Conservation (phyloP, 2,113 vertebrate genomes). For the Stictonetta naevosa region DNA sequence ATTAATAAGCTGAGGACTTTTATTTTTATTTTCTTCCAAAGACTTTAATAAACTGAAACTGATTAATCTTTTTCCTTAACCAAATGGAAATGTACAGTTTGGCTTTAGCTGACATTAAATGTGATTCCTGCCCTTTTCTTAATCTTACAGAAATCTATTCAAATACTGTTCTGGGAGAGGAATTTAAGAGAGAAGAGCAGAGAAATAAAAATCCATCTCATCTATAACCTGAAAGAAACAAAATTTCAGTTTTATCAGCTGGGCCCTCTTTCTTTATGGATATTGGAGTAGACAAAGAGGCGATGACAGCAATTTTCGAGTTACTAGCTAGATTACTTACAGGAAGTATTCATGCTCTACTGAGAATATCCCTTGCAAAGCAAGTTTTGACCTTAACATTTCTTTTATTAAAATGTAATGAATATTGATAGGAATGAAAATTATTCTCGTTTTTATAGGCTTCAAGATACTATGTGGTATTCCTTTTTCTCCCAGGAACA, state of each 20-base stretch:
- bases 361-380: background rate
- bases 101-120: background rate
- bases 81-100: background rate
- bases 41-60: background rate
- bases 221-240: background rate
- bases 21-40: background rate
- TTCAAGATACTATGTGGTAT: background rate
- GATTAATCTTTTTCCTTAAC: background rate
- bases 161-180: background rate
- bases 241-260: background rate
- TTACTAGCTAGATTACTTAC: background rate
- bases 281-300: background rate
- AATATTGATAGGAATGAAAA: constrained; percentile 21
- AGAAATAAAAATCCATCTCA: background rate
- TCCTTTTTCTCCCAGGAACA: background rate
- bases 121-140: background rate
- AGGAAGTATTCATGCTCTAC: background rate
- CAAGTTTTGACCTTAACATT: background rate
- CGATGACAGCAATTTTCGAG: background rate
- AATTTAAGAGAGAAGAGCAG: background rate
- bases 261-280: background rate
- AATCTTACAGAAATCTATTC: background rate
- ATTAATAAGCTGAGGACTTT: background rate
- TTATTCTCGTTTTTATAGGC: background rate
- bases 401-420: constrained; percentile 17